Evolutionary conservation across 2,888 invertebrate genomes (phyloP).

Genomic region (Habroteleia sp.): DNA sequence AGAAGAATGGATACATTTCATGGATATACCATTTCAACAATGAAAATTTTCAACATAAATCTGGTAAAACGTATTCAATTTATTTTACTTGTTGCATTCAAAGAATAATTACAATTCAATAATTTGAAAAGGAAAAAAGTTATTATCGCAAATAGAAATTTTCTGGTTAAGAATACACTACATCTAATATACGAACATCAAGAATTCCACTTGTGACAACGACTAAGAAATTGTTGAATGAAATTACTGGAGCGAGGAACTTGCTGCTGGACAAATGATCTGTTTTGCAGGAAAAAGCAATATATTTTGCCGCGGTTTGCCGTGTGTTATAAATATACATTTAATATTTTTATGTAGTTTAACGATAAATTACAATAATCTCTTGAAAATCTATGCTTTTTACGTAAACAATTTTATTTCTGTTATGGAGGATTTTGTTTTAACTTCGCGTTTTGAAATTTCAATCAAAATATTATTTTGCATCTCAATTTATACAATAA

Average conservation of each 20-base stretch:
- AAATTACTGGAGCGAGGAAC: slow-evolving; percentile 54
- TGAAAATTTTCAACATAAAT: no score
- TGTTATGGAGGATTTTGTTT: no score
- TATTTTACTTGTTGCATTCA: not conserved
- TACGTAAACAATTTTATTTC: no score
- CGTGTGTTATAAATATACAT: slow-evolving; percentile 15
- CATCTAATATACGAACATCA: slow-evolving; percentile 24
- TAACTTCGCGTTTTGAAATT: no score
- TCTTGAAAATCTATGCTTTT: slow-evolving; percentile 12
- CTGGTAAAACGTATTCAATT: not conserved
- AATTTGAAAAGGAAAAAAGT: slow-evolving; percentile 7
- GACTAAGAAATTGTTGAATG: slow-evolving; percentile 51
- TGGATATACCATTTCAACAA: no score
- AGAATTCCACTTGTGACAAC: slow-evolving; percentile 49
- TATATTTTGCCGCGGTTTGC: slow-evolving; percentile 10
- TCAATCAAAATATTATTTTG: no score
- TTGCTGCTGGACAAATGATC: slow-evolving; percentile 31
- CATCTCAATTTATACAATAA: no score
- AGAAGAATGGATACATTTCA: no score
- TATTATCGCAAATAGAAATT: slow-evolving; percentile 19
- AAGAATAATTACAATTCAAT: not conserved
- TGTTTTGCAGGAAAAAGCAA: slow-evolving; percentile 35
- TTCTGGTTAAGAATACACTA: slow-evolving; percentile 14
- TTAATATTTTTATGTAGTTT: slow-evolving; percentile 7
- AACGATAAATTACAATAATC: slow-evolving; percentile 23